phyloP scores from a whole-genome alignment of 1,140 invertebrate species.

The Plectrocnemia conspersa region DNA sequence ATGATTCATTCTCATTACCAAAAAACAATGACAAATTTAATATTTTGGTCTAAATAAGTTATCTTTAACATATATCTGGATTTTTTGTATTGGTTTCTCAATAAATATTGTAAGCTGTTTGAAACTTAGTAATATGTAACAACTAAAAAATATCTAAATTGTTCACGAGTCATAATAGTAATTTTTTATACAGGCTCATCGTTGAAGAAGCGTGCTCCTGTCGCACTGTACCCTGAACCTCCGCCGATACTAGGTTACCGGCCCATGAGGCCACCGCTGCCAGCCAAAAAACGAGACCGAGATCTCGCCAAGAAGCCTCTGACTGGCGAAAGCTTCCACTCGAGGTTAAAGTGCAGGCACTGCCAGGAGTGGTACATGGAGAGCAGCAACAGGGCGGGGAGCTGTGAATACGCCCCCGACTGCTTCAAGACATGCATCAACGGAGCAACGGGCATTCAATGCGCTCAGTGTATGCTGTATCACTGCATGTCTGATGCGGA shows the following conservation, averaged over 20 bases:
- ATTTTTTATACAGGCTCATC: constrained; percentile 22
- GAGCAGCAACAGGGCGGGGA: constrained; percentile 75
- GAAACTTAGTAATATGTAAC: no score
- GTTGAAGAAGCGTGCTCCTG: constrained; percentile 28
- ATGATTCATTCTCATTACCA: no score
- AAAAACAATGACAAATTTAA: no score
- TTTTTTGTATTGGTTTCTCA: no score
- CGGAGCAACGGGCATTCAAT: constrained; percentile 75
- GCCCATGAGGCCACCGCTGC: constrained; percentile 44
- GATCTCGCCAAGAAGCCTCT: constrained; percentile 30
- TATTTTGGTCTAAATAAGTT: no score
- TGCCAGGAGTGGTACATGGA: constrained; percentile 71
- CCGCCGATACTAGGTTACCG: constrained; percentile 20
- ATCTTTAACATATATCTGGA: no score
- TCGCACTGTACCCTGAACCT: constrained; percentile 32
- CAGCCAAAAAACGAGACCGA: constrained; percentile 45
- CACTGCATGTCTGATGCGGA: constrained; percentile 87
- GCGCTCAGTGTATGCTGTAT: constrained; percentile 83
- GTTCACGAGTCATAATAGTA: not conserved
- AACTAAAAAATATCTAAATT: no score
- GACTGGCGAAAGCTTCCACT: constrained; percentile 40
- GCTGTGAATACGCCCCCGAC: constrained; percentile 87
- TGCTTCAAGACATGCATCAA: constrained; percentile 75
- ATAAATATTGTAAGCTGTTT: no score
- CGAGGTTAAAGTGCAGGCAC: constrained; percentile 51